phyloP scores from a whole-genome alignment of 2,888 invertebrate species.

The Hirudinaria manillensis region DNA sequence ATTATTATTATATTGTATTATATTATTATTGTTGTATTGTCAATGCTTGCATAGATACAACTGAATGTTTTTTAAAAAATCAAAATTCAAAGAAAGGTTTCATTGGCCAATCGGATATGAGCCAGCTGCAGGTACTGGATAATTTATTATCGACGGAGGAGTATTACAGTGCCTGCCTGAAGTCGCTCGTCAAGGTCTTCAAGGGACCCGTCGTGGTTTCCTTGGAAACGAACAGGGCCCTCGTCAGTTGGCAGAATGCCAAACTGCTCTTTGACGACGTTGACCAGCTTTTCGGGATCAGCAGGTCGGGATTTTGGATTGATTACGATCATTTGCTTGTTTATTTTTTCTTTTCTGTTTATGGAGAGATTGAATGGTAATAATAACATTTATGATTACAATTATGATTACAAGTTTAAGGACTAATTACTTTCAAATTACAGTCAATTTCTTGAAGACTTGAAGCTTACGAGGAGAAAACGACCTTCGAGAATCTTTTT shows the following conservation, averaged over 20 bases:
- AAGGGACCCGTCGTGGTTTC: constrained; percentile 6
- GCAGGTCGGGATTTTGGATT: constrained; percentile 8
- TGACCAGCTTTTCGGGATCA: not conserved
- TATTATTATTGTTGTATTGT: no score
- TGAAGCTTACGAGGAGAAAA: not conserved
- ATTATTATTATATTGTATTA: no score
- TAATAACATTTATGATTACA: not conserved
- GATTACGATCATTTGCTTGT: not conserved
- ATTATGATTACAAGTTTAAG: no score
- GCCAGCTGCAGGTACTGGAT: not conserved
- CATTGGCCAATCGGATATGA: not conserved
- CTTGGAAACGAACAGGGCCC: constrained; percentile 14
- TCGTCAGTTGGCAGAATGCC: constrained; percentile 28
- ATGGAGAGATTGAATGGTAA: not conserved
- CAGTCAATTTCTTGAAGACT: constrained; percentile 21
- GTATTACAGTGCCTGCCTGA: not conserved
- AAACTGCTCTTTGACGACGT: constrained; percentile 28
- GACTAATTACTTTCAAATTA: no score
- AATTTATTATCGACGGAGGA: constrained; percentile 12
- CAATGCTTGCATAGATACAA: no score
- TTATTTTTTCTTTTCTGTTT: not conserved
- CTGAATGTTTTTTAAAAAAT: no score
- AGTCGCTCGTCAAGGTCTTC: not conserved
- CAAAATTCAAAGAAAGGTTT: no score
- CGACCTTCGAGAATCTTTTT: not conserved